Percentiles rank a stretch among this genome's conserved stretches.
Evolutionary conservation across 1,140 invertebrate genomes (phyloP).

Genomic region (Microplitis mediator): DNA sequence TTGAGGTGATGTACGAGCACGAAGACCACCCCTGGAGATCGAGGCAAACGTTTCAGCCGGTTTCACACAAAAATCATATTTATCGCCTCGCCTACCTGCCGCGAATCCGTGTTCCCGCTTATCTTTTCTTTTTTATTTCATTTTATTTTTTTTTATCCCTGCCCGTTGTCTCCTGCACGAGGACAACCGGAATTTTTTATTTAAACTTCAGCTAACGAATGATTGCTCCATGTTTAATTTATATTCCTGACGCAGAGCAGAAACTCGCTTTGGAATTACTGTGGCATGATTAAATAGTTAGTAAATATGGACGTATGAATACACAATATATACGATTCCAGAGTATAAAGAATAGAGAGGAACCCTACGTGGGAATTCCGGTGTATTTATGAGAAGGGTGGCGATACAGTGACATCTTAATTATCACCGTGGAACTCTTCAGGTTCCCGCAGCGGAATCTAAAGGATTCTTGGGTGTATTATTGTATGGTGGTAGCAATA

Average conservation of each 20-base stretch:
- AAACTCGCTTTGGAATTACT: conserved; percentile 44
- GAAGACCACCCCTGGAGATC: conserved; percentile 57
- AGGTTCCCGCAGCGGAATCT: background rate
- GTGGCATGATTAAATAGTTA: conserved; percentile 34
- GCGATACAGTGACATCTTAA: conserved; percentile 34
- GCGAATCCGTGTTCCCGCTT: conserved; percentile 28
- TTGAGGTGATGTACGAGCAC: conserved; percentile 53
- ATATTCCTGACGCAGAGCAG: conserved; percentile 38
- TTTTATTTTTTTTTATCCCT: conserved; percentile 12
- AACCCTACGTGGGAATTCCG: conserved; percentile 32
- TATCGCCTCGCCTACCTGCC: conserved; percentile 51
- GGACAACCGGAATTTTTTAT: conserved; percentile 30
- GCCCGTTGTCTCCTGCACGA: conserved; percentile 21
- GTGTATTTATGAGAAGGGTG: conserved; percentile 33
- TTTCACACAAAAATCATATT: conserved; percentile 59
- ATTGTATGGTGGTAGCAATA: background rate
- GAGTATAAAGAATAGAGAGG: background rate
- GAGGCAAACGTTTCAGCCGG: conserved; percentile 48
- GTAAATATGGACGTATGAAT: conserved; percentile 30
- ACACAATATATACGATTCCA: conserved; percentile 14
- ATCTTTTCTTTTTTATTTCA: background rate
- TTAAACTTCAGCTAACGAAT: conserved; percentile 42
- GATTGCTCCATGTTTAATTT: conserved; percentile 54
- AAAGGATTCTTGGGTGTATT: background rate
- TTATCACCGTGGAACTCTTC: conserved; percentile 27